Base-by-base conservation (phyloP, 35 echinoderm and acorn worm species). In the Patiria miniata region DNA sequence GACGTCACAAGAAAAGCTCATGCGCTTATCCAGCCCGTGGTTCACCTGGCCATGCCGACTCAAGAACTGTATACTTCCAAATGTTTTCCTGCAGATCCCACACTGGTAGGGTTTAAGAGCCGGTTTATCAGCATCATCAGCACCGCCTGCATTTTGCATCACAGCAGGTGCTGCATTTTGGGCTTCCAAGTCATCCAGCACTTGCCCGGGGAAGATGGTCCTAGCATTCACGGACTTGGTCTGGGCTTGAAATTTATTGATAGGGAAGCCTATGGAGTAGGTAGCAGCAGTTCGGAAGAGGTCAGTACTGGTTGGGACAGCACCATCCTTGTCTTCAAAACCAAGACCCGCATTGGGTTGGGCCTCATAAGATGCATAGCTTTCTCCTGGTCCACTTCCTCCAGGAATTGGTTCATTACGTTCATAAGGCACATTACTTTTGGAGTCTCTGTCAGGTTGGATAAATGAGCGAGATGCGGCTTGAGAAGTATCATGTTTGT, bases 31-130 rank as follows among this genome's bases (percentile, higher is more conserved):
- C 82, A 84, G 53, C 18, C 82, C 82, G 36, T 84, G 82, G 82
- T 59, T 59, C 19, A 37, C 38, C 82, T 84, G 82, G 1, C 51
- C 82, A 60, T 84, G 82, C 21, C 82, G 28, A 36, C 52, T 84
- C 8, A 84, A 52, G 16, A 84, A 36, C n/a, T 84, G 82, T 7
- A 84, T 84, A 36, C 82, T 84, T 57, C 82, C 82, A 40, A 84
- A 84, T 60, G 82, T 84, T 52, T 84, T 84, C 19, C 39, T 53
- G 38, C 82, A 84, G 17, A 84, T 58, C 17, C 82, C 82, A 60
- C 82, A 84, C 57, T 84, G 51, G 57, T 84, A 84, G 16, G 82
- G 82, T 58, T 53, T 84, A 36, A 37, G 32, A 37, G 55, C 38
- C n/a, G 82, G 82, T 34, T 32, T 33, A 1, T 29, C 65, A 14